Base-by-base conservation (phyloP, 1,140 invertebrate species). In the Panulirus ornatus region DNA sequence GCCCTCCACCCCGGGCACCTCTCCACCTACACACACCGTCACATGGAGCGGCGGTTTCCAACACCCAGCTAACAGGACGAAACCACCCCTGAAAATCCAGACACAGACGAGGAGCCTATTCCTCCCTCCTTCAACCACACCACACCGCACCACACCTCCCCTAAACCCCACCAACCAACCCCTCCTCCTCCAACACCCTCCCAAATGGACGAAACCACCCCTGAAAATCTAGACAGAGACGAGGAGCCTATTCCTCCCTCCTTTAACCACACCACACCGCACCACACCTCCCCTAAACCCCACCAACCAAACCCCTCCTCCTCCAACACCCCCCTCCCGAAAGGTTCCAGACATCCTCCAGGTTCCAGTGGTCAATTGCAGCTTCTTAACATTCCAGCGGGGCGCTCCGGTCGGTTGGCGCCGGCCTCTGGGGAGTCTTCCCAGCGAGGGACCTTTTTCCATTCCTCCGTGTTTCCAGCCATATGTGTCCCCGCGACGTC, bases 381-480 rank as follows among this genome's bases (percentile, higher is more conserved):
- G n/a, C 58, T 66, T 27, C 58, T 66, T 66, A 66, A 66, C 58
- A 66, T 66, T 66, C 58, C 58, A 30, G 58, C 11, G n/a, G n/a
- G 27, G 58, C 58, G n/a, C n/a, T 2, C 27, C 30, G 58, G 58
- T 66, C 58, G 58, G 58, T 66, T 66, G 58, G 58, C 58, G 58
- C 58, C 58, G 58, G 58, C 58, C 58, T 66, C 58, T 22, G 58
- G 27, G n/a, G 58, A 11, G 58, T 27, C 58, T 66, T 66, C 58
- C n/a, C n/a, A n/a, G n/a, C n/a, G 30, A 22, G n/a, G 58, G 30
- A 66, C 58, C 58, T 27, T 66, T 30, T 66, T 66, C 58, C 27
- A 66, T 66, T 66, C 6, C 58, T 22, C 6, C 58, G n/a, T 27
- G 27, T 66, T 66, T 66, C 30, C 58, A 66, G 30, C 27, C 58